phyloP scores from a whole-genome alignment of 2,888 invertebrate genomes.

The Cantharis flavilabris region DNA sequence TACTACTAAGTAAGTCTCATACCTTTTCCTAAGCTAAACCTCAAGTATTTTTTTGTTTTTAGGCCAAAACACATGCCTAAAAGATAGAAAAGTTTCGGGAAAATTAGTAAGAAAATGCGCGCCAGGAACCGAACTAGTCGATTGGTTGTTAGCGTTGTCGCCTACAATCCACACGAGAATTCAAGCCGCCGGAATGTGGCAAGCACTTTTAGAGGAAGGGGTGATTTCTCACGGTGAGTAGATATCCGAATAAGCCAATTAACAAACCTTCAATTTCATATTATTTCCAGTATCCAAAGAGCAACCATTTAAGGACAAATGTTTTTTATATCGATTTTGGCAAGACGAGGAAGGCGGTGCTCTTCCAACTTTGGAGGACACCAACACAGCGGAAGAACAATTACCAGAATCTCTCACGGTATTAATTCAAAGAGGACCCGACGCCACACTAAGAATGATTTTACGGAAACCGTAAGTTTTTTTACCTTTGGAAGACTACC shows the following conservation, averaged over 20 bases:
- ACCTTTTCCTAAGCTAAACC: background rate
- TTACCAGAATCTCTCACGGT: constrained; percentile 68
- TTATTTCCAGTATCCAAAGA: constrained; percentile 73
- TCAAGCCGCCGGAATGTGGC: constrained; percentile 83
- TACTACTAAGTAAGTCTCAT: constrained; percentile 62
- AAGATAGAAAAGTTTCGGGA: constrained; percentile 62
- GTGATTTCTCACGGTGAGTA: constrained; percentile 73
- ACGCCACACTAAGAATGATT: constrained; percentile 79
- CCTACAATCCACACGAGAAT: constrained; percentile 66
- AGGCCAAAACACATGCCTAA: constrained; percentile 60
- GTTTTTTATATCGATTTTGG: constrained; percentile 80
- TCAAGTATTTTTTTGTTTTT: constrained; percentile 14
- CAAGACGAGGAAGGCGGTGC: constrained; percentile 69
- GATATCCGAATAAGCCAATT: background rate
- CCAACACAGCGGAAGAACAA: constrained; percentile 70
- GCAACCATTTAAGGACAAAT: constrained; percentile 82
- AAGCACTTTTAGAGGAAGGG: constrained; percentile 79
- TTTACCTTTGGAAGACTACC: background rate
- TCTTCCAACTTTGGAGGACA: constrained; percentile 62
- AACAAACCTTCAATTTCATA: background rate
- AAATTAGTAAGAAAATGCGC: constrained; percentile 70
- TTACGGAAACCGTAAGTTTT: constrained; percentile 76
- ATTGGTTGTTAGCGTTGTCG: constrained; percentile 74
- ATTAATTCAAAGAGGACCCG: constrained; percentile 74
- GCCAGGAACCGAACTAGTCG: constrained; percentile 79